Evolutionary conservation across 2,888 invertebrate genomes (phyloP).

Genomic region (Gibbula magus): DNA sequence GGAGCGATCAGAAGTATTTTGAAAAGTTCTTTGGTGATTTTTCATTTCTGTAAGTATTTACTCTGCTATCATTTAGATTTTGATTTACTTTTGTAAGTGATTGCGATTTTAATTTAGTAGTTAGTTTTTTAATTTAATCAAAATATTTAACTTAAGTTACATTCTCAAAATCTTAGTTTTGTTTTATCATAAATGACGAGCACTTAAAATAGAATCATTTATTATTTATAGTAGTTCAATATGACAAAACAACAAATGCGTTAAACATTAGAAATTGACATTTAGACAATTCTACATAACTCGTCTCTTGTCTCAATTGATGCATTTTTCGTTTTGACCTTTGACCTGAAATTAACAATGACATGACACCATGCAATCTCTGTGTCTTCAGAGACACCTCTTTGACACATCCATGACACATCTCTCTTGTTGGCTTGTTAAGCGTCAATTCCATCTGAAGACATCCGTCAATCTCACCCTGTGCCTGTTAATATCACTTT

Average conservation of each 20-base stretch:
- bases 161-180: too few species aligned
- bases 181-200: too few species aligned
- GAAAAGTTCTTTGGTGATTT: too few species aligned
- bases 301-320: neutral
- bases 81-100: too few species aligned
- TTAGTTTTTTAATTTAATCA: too few species aligned
- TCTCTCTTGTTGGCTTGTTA: neutral
- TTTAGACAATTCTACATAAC: neutral
- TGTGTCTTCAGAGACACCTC: neutral
- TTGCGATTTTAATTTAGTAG: too few species aligned
- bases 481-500: neutral
- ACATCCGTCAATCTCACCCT: neutral
- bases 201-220: too few species aligned
- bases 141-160: too few species aligned
- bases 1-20: too few species aligned
- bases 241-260: neutral
- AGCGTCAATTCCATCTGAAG: neutral
- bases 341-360: neutral
- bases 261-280: neutral
- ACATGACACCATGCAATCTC: neutral
- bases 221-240: too few species aligned
- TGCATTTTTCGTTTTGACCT: neutral
- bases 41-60: too few species aligned
- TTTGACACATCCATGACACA: neutral
- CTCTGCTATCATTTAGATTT: too few species aligned